phyloP scores from a whole-genome alignment of 1,140 invertebrate species.

The Calosoma granatense region DNA sequence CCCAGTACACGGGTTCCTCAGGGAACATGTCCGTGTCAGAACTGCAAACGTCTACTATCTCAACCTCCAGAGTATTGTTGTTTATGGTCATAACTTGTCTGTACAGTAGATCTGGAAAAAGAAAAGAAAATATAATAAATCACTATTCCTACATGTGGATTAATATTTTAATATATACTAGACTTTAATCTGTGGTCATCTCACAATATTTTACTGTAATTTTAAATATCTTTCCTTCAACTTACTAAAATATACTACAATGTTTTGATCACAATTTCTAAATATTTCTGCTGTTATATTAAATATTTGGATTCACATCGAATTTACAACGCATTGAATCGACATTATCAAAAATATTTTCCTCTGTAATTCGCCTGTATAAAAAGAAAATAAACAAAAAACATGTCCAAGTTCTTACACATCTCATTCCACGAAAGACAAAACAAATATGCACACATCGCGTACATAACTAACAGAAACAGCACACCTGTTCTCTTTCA shows the following conservation, averaged over 20 bases:
- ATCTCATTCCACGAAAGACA: background rate
- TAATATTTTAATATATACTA: too few species aligned
- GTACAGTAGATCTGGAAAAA: slow-evolving; percentile 62
- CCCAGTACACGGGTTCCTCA: slow-evolving; percentile 56
- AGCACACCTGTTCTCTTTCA: background rate
- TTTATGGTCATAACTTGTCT: slow-evolving; percentile 59
- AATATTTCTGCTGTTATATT: too few species aligned
- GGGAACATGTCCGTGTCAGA: slow-evolving; percentile 35
- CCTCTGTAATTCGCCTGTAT: too few species aligned
- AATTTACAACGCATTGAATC: too few species aligned
- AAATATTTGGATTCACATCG: too few species aligned
- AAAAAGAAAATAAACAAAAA: background rate
- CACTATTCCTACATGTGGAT: too few species aligned
- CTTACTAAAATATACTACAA: too few species aligned
- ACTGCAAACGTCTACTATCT: slow-evolving; percentile 64
- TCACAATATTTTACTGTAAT: too few species aligned
- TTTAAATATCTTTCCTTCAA: too few species aligned
- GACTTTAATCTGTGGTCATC: too few species aligned
- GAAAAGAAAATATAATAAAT: slow-evolving; percentile 17
- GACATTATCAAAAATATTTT: too few species aligned
- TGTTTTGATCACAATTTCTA: too few species aligned
- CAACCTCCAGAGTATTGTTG: slow-evolving; percentile 57
- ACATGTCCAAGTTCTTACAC: background rate
- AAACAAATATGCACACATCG: background rate
- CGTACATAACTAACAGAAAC: background rate